Evolutionary conservation across 2,888 invertebrate species (phyloP).

Genomic region (Oscheius onirici): DNA sequence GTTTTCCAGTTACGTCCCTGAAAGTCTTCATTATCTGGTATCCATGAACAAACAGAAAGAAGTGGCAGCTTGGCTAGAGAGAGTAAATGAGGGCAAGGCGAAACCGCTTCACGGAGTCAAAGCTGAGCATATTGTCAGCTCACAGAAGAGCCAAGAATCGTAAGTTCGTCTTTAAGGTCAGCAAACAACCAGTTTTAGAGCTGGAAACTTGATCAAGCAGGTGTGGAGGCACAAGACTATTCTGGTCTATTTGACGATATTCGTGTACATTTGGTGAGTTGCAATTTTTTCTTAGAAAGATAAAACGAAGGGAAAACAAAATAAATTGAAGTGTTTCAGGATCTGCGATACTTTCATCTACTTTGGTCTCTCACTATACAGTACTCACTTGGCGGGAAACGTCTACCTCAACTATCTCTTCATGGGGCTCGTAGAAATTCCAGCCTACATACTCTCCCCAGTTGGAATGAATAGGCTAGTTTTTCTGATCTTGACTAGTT

Average conservation of each 20-base stretch:
- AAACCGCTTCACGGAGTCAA: background rate
- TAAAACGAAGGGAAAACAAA: background rate
- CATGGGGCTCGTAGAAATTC: slow-evolving; percentile 50
- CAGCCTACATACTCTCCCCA: slow-evolving; percentile 47
- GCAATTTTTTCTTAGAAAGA: background rate
- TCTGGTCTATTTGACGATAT: slow-evolving; percentile 33
- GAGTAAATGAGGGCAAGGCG: background rate
- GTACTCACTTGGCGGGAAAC: slow-evolving; percentile 49
- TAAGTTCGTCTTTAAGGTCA: background rate
- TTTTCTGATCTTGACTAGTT: background rate
- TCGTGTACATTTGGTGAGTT: slow-evolving; percentile 44
- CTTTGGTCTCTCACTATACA: slow-evolving; percentile 55
- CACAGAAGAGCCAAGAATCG: background rate
- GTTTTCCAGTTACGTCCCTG: slow-evolving; percentile 30
- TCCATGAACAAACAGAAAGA: background rate
- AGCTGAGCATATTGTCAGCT: slow-evolving; percentile 2
- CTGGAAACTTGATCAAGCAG: slow-evolving; percentile 10
- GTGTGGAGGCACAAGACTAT: slow-evolving; percentile 33
- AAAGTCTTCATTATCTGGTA: slow-evolving; percentile 35
- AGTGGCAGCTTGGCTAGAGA: slow-evolving; percentile 6
- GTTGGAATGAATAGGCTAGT: slow-evolving; percentile 41
- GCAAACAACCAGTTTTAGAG: background rate
- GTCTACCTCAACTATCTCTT: slow-evolving; percentile 50
- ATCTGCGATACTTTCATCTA: slow-evolving; percentile 46
- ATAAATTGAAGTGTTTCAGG: slow-evolving; percentile 24